A percentile compares a stretch with the other conserved stretches of the same genome.
phyloP scores from a whole-genome alignment of 2,888 invertebrate species.

The Luffia ferchaultella region DNA sequence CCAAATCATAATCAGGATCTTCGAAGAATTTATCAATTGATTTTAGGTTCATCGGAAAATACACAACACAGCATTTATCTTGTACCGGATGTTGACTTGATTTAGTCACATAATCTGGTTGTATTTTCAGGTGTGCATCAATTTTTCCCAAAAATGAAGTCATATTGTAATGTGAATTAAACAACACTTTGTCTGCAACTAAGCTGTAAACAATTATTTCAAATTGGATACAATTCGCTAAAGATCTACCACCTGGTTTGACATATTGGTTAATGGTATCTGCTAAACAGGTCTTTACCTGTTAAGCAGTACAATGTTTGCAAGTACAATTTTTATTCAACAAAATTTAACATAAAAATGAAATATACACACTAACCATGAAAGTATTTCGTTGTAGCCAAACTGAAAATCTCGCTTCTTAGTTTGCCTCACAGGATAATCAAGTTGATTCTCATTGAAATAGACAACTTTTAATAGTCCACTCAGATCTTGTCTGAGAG shows the following conservation, averaged over 20 bases:
- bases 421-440: conserved; percentile 71
- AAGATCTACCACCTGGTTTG: too few species aligned
- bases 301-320: too few species aligned
- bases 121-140: conserved; percentile 65
- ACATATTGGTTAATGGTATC: too few species aligned
- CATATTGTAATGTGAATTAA: conserved; percentile 76
- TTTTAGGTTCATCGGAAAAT: conserved; percentile 64
- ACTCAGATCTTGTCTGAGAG: conserved; percentile 70
- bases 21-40: conserved; percentile 11
- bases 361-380: conserved; percentile 14
- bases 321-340: too few species aligned
- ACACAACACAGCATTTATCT: conserved; percentile 69
- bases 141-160: conserved; percentile 72
- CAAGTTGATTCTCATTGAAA: conserved; percentile 81
- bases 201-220: conserved; percentile 47
- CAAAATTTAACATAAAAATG: too few species aligned
- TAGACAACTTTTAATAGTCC: conserved; percentile 71
- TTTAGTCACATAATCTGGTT: conserved; percentile 71
- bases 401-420: conserved; percentile 78
- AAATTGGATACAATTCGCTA: too few species aligned
- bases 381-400: conserved; percentile 70
- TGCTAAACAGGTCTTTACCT: too few species aligned
- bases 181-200: conserved; percentile 72
- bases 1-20: conserved; percentile 1
- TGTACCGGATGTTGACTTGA: conserved; percentile 58